Base-by-base conservation (phyloP, 2,888 invertebrate species). In the Troglohyphantes excavatus region DNA sequence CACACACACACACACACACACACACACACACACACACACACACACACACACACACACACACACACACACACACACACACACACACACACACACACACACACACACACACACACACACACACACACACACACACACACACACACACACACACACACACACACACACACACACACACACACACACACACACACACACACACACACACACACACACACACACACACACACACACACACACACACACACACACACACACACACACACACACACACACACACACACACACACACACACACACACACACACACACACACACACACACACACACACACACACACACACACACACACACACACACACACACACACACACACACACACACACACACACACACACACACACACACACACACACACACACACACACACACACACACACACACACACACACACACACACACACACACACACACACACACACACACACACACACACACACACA, bases 81-180 rank as follows among this genome's bases (percentile, higher is more conserved):
- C n/a, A n/a, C 46, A 46, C 46, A 46, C 46, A 46, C 46, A 94
- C 94, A 46, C 46, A 46, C 46, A 46, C 46, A 46, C 46, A 46
- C 46, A 46, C 46, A 46, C 46, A 46, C 46, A 46, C 46, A 46
- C 46, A 46, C 46, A 46, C 46, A 46, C 46, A 46, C 46, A 46
- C 46, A 46, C 46, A 46, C 46, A 46, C 46, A 46, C 46, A 46
- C 46, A 46, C 46, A 46, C 46, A 46, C 46, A 46, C 46, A 46
- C 46, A 46, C 46, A 46, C 46, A 46, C 46, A 46, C 46, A 46
- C 46, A 46, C 46, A 46, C 46, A 46, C 46, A 46, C 46, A 46
- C 46, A 46, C 46, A 46, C 46, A 46, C 46, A 46, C 46, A 46
- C 46, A 46, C 46, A 46, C 46, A 46, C 46, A 46, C 46, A 46